phyloP scores from a whole-genome alignment of 2,888 invertebrate genomes.

The Rhingia rostrata region DNA sequence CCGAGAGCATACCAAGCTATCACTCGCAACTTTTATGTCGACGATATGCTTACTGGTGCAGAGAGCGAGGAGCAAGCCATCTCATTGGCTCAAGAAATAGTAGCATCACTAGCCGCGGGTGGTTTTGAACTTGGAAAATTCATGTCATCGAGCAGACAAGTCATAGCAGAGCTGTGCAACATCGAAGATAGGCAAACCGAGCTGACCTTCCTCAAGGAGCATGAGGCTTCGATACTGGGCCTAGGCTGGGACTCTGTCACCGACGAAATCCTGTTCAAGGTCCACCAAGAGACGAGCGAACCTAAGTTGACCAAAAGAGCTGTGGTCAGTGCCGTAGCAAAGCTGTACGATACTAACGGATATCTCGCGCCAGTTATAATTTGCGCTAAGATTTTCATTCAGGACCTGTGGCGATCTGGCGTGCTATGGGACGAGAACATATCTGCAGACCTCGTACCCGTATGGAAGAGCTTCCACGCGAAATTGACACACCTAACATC shows the following conservation, averaged over 20 bases:
- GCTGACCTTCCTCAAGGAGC: background rate
- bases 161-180: background rate
- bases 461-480: too few relatives aligned
- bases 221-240: background rate
- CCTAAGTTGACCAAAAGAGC: slow-evolving; percentile 7
- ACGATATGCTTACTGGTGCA: slow-evolving; percentile 23
- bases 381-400: too few relatives aligned
- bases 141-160: slow-evolving; percentile 8
- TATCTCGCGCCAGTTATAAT: slow-evolving; percentile 35
- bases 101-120: background rate
- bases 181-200: background rate
- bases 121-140: slow-evolving; percentile 20
- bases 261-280: slow-evolving; percentile 12
- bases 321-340: slow-evolving; percentile 15
- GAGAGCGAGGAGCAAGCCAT: slow-evolving; percentile 5
- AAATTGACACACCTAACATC: too few relatives aligned
- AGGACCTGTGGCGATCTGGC: too few relatives aligned
- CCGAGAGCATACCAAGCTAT: too few relatives aligned
- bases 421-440: too few relatives aligned
- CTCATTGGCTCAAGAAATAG: background rate
- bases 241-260: slow-evolving; percentile 6
- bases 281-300: background rate
- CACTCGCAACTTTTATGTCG: too few relatives aligned
- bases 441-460: too few relatives aligned
- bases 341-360: slow-evolving; percentile 29